phyloP scores from a whole-genome alignment of 1,140 invertebrate species.

The Samia ricini region DNA sequence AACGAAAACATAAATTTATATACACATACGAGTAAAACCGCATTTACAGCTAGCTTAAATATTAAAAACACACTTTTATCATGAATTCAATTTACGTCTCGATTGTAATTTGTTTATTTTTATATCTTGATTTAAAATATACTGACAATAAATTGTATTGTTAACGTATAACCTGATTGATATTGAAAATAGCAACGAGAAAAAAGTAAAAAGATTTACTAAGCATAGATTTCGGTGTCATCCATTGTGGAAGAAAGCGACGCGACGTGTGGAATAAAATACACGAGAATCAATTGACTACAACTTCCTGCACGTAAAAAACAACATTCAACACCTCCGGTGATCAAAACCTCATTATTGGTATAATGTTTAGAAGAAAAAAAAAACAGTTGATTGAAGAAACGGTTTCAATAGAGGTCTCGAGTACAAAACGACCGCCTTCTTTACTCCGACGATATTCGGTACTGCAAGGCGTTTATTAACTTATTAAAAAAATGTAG shows the following conservation, averaged over 20 bases:
- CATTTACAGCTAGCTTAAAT: too few species aligned
- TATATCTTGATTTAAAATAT: not conserved
- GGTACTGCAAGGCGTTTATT: not conserved
- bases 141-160: not conserved
- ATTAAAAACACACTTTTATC: too few species aligned
- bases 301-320: constrained; percentile 37
- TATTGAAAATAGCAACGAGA: not conserved
- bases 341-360: constrained; percentile 58
- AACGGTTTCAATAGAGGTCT: not conserved
- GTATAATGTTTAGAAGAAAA: constrained; percentile 35
- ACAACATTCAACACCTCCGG: constrained; percentile 36
- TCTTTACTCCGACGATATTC: not conserved
- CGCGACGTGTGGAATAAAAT: constrained; percentile 23
- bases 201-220: not conserved
- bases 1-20: too few species aligned
- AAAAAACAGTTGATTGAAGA: not conserved
- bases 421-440: not conserved
- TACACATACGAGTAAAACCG: too few species aligned
- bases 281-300: constrained; percentile 56
- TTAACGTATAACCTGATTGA: not conserved
- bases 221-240: not conserved
- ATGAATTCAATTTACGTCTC: too few species aligned
- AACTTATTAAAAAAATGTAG: too few species aligned
- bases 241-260: constrained; percentile 16
- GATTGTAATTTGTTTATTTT: too few species aligned